These are phyloP conservation scores for Goniozus legneri DNA, from an alignment of 1,140 invertebrate species.

Conservation along the genomic window DNA sequence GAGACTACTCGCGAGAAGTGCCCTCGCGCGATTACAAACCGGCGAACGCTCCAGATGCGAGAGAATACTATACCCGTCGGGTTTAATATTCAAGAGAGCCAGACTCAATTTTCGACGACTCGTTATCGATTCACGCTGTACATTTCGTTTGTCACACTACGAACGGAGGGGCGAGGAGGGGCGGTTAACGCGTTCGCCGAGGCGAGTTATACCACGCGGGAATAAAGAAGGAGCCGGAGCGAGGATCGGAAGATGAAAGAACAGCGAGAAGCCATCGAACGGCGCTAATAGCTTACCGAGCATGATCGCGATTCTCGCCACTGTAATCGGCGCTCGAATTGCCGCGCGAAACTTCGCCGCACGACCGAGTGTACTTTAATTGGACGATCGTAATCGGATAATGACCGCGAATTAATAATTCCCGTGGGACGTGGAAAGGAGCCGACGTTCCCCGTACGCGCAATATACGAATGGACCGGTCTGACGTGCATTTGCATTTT, in stretches of 20 bases:
- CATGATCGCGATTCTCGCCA: slow-evolving; percentile 11
- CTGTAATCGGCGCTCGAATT: slow-evolving; percentile 6
- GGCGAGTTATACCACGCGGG: no score
- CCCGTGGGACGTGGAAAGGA: background rate
- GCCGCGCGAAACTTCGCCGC: slow-evolving; percentile 3
- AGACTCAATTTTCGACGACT: no score
- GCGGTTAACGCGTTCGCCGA: background rate
- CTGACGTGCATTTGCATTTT: no score
- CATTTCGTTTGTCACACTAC: no score
- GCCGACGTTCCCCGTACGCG: no score
- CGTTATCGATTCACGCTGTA: no score
- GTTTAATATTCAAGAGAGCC: no score
- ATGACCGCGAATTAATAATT: slow-evolving; percentile 18
- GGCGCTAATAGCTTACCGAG: slow-evolving; percentile 13
- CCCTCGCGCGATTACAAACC: no score
- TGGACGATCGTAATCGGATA: slow-evolving; percentile 19
- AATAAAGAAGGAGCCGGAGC: background rate
- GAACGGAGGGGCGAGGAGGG: slow-evolving; percentile 6
- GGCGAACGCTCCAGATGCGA: no score
- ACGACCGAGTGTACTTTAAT: slow-evolving; percentile 19
- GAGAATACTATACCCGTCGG: no score
- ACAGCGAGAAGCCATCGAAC: slow-evolving; percentile 5
- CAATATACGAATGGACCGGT: no score
- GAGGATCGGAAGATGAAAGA: slow-evolving; percentile 1
- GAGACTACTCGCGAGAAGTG: no score